Conservation (phyloP, 1,140 invertebrate species). For the Drosophila simulans region DNA sequence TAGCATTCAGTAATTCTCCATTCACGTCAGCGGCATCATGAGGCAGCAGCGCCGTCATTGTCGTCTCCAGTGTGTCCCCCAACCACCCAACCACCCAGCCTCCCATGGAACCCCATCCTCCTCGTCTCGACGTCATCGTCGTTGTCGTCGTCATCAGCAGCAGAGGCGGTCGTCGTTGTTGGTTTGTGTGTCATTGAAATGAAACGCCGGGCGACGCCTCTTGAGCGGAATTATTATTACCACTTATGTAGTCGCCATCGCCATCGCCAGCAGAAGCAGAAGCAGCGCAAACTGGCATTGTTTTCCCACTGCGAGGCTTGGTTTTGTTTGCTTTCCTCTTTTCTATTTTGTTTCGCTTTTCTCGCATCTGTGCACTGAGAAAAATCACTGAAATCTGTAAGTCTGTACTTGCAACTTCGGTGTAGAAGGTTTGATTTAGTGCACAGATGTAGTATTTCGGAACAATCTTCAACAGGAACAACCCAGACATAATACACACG, state of each 20-base stretch:
- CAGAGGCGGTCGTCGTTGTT: constrained; percentile 51
- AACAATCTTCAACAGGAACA: no score
- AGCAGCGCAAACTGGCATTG: constrained; percentile 61
- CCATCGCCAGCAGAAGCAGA: constrained; percentile 49
- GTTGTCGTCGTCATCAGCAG: constrained; percentile 36
- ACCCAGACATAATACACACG: no score
- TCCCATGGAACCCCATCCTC: not conserved
- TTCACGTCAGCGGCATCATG: constrained; percentile 47
- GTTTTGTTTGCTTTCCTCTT: constrained; percentile 61
- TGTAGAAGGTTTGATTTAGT: no score
- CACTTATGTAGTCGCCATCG: constrained; percentile 71
- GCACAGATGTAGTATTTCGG: no score
- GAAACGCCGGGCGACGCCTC: constrained; percentile 79
- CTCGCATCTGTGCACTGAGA: constrained; percentile 15
- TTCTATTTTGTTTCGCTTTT: constrained; percentile 16
- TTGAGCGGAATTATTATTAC: constrained; percentile 83
- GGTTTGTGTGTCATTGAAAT: constrained; percentile 83
- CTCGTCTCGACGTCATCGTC: constrained; percentile 12
- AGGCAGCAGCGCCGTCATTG: constrained; percentile 24
- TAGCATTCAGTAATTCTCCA: constrained; percentile 48
- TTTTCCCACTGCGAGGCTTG: constrained; percentile 67
- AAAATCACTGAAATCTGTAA: not conserved
- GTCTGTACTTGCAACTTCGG: no score
- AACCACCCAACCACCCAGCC: not conserved
- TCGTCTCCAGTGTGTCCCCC: constrained; percentile 5